Conservation (phyloP, 2,113 vertebrate genomes). For the Zosterops borbonicus region DNA sequence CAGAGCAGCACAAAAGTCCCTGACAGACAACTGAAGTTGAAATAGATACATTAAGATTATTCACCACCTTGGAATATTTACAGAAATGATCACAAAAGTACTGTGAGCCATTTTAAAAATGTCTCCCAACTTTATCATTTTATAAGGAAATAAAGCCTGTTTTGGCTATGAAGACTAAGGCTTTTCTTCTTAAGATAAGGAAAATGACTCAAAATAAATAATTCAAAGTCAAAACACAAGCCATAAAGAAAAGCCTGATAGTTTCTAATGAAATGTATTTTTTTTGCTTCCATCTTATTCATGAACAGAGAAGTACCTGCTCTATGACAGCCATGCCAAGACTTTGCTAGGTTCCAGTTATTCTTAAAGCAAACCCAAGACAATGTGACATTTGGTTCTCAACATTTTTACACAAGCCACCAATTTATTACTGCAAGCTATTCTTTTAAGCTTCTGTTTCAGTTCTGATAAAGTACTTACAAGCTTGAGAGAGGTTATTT, state of each 20-base stretch:
- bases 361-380: neutral
- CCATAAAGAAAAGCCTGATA: neutral
- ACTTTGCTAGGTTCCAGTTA: neutral
- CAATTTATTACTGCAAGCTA: neutral
- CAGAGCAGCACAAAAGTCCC: slow-evolving; percentile 59
- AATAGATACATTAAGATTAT: slow-evolving; percentile 43
- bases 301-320: neutral
- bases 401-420: neutral
- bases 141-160: neutral
- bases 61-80: slow-evolving; percentile 39
- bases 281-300: neutral
- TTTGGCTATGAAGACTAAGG: neutral
- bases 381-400: neutral
- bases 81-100: neutral
- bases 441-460: neutral
- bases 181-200: neutral
- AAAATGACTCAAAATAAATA: neutral
- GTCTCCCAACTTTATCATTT: slow-evolving; percentile 17
- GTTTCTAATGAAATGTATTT: neutral
- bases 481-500: neutral
- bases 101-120: neutral
- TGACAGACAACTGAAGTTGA: neutral
- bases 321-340: neutral
- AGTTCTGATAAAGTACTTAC: neutral
- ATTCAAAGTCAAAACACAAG: neutral